A percentile compares a stretch with the other conserved stretches of the same genome.
Conservation (phyloP, 2,113 vertebrate species). For the Gymnocephalus cernua region DNA sequence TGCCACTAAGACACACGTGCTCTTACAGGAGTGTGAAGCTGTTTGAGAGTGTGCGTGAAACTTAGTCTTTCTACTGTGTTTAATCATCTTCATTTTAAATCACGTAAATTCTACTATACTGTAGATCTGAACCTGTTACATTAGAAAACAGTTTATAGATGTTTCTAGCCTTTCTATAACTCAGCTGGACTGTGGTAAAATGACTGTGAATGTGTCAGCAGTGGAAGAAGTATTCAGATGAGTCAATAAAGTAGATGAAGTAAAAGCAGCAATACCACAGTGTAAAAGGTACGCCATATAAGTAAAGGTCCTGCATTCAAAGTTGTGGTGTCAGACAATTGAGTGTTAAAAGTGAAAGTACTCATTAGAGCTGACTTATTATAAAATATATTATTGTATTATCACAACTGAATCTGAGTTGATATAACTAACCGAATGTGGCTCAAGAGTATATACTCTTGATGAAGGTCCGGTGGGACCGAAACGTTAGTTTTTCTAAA, state of each 20-base stretch:
- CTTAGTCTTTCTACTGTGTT: not conserved
- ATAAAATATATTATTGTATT: not conserved
- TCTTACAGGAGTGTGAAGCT: not conserved
- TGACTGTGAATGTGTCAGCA: not conserved
- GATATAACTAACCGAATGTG: not conserved
- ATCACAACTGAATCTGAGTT: not conserved
- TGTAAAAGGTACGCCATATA: too few relatives aligned
- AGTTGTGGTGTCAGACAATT: not conserved
- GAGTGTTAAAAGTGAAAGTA: not conserved
- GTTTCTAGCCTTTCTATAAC: not conserved
- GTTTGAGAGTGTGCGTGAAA: not conserved
- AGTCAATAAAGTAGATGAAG: not conserved
- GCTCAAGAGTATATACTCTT: too few relatives aligned
- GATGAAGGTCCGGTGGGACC: too few relatives aligned
- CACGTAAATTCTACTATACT: not conserved
- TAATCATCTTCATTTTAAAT: not conserved
- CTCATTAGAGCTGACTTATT: not conserved
- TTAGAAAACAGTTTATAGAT: not conserved
- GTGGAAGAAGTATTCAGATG: not conserved
- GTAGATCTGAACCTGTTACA: not conserved
- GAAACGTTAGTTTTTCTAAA: too few relatives aligned
- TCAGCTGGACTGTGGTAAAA: not conserved
- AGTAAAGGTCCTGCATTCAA: not conserved
- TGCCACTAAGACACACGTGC: not conserved
- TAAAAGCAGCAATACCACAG: not conserved